Conservation (phyloP, 2,113 vertebrate genomes). For the Rissa tridactyla region DNA sequence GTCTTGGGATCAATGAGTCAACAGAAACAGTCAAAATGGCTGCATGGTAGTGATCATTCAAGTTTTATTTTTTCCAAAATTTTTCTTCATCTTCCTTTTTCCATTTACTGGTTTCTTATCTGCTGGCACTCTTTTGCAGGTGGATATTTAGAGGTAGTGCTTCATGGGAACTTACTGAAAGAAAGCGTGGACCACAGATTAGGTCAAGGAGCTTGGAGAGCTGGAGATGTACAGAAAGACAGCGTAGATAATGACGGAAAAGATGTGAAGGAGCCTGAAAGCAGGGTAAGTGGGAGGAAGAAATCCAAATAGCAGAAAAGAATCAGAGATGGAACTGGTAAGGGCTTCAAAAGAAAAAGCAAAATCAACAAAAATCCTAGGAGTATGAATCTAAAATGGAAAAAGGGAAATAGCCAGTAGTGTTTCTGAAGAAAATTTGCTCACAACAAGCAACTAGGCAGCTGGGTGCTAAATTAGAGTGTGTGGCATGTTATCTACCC, state of each 20-base stretch:
- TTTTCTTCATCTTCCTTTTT: not conserved
- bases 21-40: not conserved
- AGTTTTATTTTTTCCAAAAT: not conserved
- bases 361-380: not conserved
- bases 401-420: not conserved
- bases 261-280: not conserved
- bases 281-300: not conserved
- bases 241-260: not conserved
- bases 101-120: not conserved
- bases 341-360: not conserved
- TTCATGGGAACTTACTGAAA: not conserved
- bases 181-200: not conserved
- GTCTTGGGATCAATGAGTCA: not conserved
- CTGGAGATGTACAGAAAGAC: not conserved
- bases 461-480: not conserved
- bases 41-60: not conserved
- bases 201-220: not conserved
- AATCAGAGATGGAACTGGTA: not conserved
- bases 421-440: not conserved
- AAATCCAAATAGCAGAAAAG: not conserved
- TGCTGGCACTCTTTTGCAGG: not conserved
- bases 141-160: not conserved
- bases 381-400: not conserved
- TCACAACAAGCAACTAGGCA: not conserved
- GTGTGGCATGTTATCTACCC: not conserved